Evolutionary conservation across 1,140 invertebrate species (phyloP), one percentile per base, ranked within the genome.

Genomic region (Galleria mellonella): DNA sequence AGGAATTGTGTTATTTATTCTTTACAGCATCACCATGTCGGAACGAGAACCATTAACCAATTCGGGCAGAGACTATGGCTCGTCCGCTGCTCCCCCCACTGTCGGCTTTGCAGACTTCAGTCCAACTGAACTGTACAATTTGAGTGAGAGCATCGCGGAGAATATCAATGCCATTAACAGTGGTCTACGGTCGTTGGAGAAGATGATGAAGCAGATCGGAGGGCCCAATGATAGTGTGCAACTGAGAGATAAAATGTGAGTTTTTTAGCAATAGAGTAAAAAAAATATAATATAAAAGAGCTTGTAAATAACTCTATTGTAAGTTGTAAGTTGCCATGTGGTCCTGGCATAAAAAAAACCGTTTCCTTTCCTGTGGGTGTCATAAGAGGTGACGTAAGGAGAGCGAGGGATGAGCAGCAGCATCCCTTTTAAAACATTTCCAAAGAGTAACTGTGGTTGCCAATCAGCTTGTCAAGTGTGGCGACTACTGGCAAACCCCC

Each of bases 131-230:
- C 89, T 94, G 38, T 92, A 93, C 69, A 92, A 89, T 51, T 75
- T 93, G 28, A 92, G 90, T 64, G 92, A 94, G 75, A 90, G 90
- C 65, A 93, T 95, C 47, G 93, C 91, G 0, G 91, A 92, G 38
- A 94, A 94, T 76, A 91, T 96, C 47, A 94, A 91, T 62, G 90
- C 90, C 0, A 92, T 96, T 33, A 93, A 93, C 63, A 88, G 88
- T 32, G 92, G 90, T 55, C 89, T 90, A 68, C 88, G 89, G 57
- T 88, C 88, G 4, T 79, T 97, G 51, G 93, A 95, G 66, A 91
- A 90, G 70, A 90, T 92, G 55, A 87, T 92, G 45, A 94, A 93
- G 69, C 88, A 89, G 42, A 90, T 96, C 63, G 94, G 94, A 33
- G 93, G 93, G 4, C 87, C 88, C 12, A 92, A 90, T 72, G 95